Evolutionary conservation across 2,113 vertebrate species (phyloP).

Genomic region (Lycaon pictus): DNA sequence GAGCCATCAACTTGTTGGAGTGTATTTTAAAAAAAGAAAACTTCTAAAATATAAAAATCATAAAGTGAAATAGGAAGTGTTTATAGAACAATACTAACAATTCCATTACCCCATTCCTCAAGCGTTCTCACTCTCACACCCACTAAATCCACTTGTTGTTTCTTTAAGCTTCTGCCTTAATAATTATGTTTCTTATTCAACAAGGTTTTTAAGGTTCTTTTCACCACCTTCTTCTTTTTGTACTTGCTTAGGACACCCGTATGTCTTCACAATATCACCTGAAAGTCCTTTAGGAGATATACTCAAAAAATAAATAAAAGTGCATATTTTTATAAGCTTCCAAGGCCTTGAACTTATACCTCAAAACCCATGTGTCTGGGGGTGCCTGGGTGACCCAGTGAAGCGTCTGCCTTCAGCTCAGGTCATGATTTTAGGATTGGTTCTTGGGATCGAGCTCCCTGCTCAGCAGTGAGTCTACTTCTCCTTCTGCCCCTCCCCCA

Average conservation of each 20-base stretch:
- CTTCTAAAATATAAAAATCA: background rate
- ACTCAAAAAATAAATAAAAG: background rate
- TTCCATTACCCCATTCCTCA: background rate
- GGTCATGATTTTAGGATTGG: background rate
- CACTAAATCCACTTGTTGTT: background rate
- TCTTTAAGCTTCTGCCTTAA: background rate
- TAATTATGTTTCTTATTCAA: background rate
- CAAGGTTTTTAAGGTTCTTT: background rate
- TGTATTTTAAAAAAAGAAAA: background rate
- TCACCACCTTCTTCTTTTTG: background rate
- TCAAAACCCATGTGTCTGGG: background rate
- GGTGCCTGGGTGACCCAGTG: too few species aligned
- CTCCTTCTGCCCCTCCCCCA: background rate
- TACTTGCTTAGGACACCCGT: background rate
- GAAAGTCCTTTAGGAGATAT: background rate
- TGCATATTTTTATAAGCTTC: background rate
- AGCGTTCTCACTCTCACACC: background rate
- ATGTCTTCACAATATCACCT: background rate
- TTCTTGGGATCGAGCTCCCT: background rate
- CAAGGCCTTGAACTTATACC: background rate
- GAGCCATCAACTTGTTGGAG: background rate
- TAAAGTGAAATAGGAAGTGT: background rate
- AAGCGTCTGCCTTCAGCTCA: too few species aligned
- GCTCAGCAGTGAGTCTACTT: background rate
- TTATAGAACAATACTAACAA: background rate